Evolutionary conservation across 2,113 vertebrate genomes (phyloP), one percentile per base, ranked within the genome.

Genomic region (Zapornia atra): DNA sequence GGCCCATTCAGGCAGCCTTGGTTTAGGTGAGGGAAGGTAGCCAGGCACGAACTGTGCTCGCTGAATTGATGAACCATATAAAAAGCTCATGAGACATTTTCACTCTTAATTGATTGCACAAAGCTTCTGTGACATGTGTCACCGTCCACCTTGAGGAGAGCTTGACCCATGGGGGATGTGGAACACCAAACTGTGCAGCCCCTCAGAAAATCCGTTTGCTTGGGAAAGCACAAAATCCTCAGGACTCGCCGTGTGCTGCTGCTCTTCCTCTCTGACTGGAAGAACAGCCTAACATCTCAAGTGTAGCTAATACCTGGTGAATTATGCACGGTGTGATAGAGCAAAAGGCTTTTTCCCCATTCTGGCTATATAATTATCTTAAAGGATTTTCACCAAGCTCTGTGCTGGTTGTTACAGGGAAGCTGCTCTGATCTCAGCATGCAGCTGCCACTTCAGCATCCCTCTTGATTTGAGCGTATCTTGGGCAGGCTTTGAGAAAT

Each of bases 31-130:
- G 56, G 78, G 89, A 88, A 91, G 10, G 40, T 73, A 92, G 90
- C 88, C 88, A 96, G 92, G 81, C 78, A 87, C 38, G 6, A 88
- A 70, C 56, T 64, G 38, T 69, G 44, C 86, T 95, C 20, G 16
- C 70, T 2, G 28, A 91, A 69, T 68, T 84, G 79, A 91, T 93
- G 91, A 96, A 91, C 88, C 96, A 88, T 86, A 57, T 54, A 68
- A 92, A 94, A 90, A 82, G 53, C 64, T 95, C 66, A 19, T 78
- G 92, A 93, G 83, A 91, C 36, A 15, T 75, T 96, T 92, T 91
- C 38, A 38, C 44, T 96, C 50, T 78, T 92, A 77, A 89, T 4
- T 81, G 81, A 79, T 78, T 33, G 33, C 60, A 91, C 71, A 85
- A 87, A 86, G 40, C 57, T 86, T 63, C 88, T 75, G n/a, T 94